phyloP scores from a whole-genome alignment of 2,797 vertebrate genomes.

The Acestrorhynchus altus region DNA sequence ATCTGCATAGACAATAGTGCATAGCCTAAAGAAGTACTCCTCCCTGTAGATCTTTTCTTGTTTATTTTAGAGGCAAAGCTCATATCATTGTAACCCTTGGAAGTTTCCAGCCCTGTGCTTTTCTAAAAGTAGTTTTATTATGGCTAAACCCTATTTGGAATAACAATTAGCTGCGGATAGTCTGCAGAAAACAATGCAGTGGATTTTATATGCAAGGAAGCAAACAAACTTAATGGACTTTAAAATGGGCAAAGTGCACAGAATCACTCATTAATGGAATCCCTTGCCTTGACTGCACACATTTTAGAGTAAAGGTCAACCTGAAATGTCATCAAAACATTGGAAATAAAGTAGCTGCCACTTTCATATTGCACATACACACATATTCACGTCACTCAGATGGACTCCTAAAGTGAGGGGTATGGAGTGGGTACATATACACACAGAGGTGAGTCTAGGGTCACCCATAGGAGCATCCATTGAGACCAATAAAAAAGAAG shows the following conservation, averaged over 20 bases:
- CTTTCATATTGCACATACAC: slow-evolving; percentile 65
- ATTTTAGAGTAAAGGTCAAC: slow-evolving; percentile 82
- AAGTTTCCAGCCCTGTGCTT: slow-evolving; percentile 66
- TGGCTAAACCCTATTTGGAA: slow-evolving; percentile 71
- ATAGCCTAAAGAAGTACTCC: slow-evolving; percentile 35
- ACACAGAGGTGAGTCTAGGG: not conserved
- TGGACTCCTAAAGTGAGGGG: slow-evolving; percentile 10
- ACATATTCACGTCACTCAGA: slow-evolving; percentile 23
- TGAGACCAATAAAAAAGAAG: no score
- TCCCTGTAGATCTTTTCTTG: slow-evolving; percentile 62
- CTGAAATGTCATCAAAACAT: slow-evolving; percentile 80
- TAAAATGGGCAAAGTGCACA: slow-evolving; percentile 83
- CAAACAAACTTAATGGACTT: slow-evolving; percentile 87
- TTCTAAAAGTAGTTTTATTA: slow-evolving; percentile 76
- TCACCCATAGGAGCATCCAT: not conserved
- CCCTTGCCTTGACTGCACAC: slow-evolving; percentile 60
- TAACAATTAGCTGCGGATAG: slow-evolving; percentile 79
- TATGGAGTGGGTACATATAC: not conserved
- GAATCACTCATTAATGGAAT: slow-evolving; percentile 85
- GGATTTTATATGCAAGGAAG: slow-evolving; percentile 81
- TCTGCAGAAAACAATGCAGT: slow-evolving; percentile 75
- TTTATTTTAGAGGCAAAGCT: slow-evolving; percentile 72
- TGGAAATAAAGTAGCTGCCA: slow-evolving; percentile 73
- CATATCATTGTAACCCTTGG: slow-evolving; percentile 66
- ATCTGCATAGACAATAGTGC: slow-evolving; percentile 67